phyloP scores from a whole-genome alignment of 35 echinoderm and acorn worm genomes.

The Apostichopus japonicus region DNA sequence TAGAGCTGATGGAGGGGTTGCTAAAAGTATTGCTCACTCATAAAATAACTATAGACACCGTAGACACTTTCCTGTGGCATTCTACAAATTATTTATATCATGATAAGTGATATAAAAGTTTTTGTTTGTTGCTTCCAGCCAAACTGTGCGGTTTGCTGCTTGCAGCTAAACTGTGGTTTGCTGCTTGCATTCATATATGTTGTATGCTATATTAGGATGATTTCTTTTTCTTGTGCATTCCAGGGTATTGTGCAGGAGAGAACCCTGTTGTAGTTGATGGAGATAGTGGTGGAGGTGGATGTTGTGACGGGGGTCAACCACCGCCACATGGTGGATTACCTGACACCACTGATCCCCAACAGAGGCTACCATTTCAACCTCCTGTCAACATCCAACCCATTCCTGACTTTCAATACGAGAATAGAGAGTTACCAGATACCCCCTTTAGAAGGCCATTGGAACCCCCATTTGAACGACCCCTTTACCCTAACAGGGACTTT shows the following conservation, averaged over 20 bases:
- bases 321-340: background rate
- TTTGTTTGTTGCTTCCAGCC: too few relatives aligned
- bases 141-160: too few relatives aligned
- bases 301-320: background rate
- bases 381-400: conserved; percentile 16
- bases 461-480: background rate
- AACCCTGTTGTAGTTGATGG: background rate
- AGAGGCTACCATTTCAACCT: background rate
- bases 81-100: background rate
- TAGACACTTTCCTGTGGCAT: too few relatives aligned
- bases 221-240: background rate
- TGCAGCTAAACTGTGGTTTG: too few relatives aligned
- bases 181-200: too few relatives aligned
- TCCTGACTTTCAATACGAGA: background rate
- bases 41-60: too few relatives aligned
- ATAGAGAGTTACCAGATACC: background rate
- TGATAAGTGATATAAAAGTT: background rate
- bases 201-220: too few relatives aligned
- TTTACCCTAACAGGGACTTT: background rate
- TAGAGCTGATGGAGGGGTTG: too few relatives aligned
- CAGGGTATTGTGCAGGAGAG: conserved; percentile 19
- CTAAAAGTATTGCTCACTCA: too few relatives aligned
- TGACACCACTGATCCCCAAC: background rate
- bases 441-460: background rate
- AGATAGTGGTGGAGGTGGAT: background rate